These are phyloP conservation scores for Puffinus mauretanicus DNA, from an alignment of 2,113 vertebrate genomes.

Conservation along the genomic window DNA sequence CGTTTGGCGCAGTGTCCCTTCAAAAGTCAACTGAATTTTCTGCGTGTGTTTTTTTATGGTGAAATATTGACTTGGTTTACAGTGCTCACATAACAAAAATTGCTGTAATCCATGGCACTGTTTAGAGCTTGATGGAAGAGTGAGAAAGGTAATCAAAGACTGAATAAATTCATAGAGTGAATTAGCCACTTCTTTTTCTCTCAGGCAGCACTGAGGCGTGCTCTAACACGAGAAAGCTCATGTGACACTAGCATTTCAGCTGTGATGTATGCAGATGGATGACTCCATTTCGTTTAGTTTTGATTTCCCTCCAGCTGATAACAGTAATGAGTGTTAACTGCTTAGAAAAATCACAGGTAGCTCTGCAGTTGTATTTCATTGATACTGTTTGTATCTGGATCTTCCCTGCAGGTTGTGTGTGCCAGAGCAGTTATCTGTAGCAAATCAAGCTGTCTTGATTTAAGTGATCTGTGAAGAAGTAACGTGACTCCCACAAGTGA, in stretches of 20 bases:
- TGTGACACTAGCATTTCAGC: neutral
- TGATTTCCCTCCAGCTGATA: neutral
- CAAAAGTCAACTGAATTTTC: neutral
- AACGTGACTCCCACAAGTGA: neutral
- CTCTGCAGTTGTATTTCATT: neutral
- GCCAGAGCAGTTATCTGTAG: neutral
- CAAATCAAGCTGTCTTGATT: neutral
- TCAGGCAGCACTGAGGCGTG: neutral
- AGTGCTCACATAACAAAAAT: neutral
- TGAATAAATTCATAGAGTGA: neutral
- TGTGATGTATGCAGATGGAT: neutral
- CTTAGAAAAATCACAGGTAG: neutral
- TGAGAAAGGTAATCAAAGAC: neutral
- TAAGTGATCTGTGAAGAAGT: neutral
- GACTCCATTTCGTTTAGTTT: neutral
- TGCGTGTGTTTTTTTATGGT: neutral
- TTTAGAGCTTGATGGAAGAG: neutral
- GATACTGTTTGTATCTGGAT: neutral
- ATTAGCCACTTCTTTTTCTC: neutral
- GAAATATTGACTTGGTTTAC: slow-evolving; percentile 5
- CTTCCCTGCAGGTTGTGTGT: neutral
- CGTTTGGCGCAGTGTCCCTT: neutral
- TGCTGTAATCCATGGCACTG: neutral
- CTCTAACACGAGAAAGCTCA: neutral
- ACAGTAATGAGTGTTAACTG: neutral